Evolutionary conservation across 1,140 invertebrate species (phyloP).

Genomic region (Ruditapes philippinarum): DNA sequence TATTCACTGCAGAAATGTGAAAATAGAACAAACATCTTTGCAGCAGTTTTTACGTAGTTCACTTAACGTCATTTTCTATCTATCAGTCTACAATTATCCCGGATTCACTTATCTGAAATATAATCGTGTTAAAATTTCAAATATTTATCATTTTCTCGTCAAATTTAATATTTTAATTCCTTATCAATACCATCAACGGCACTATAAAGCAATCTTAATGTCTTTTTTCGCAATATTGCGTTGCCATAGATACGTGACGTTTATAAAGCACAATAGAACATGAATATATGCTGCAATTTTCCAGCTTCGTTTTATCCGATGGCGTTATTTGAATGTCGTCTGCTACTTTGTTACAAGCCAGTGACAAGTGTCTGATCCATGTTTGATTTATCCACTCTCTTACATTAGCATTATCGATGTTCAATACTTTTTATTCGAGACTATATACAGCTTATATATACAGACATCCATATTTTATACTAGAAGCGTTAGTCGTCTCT

Average conservation of each 20-base stretch:
- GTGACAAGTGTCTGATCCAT: constrained; percentile 59
- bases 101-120: background rate
- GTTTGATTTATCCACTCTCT: background rate
- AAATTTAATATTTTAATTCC: constrained; percentile 28
- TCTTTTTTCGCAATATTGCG: constrained; percentile 52
- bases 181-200: constrained; percentile 10
- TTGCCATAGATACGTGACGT: constrained; percentile 66
- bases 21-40: too few relatives aligned
- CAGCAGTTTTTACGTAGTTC: background rate
- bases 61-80: background rate
- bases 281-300: constrained; percentile 67
- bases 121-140: background rate
- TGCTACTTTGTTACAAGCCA: constrained; percentile 50
- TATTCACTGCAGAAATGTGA: too few relatives aligned
- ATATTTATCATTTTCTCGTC: background rate
- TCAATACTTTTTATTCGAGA: background rate
- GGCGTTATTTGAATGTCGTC: constrained; percentile 62
- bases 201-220: constrained; percentile 44
- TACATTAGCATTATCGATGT: background rate
- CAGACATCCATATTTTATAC: too few relatives aligned
- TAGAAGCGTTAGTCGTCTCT: too few relatives aligned
- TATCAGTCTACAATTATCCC: background rate
- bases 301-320: constrained; percentile 49
- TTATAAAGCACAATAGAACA: constrained; percentile 66
- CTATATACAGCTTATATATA: background rate